Percentiles rank a stretch among this genome's conserved stretches.
Evolutionary conservation across 2,113 vertebrate genomes (phyloP).

Genomic region (Salminus brasiliensis): DNA sequence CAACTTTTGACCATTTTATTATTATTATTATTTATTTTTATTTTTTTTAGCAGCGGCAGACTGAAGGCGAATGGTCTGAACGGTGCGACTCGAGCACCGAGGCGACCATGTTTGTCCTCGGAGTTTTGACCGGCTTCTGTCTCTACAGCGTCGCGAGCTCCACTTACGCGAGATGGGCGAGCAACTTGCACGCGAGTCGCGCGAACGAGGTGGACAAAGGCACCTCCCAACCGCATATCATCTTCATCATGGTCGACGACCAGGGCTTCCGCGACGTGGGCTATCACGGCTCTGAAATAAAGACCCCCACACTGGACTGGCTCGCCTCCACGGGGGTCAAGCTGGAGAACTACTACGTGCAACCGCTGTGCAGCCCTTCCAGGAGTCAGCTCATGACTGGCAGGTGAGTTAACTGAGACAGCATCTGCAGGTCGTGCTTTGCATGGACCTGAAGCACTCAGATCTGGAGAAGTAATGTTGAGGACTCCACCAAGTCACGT

Average conservation of each 20-base stretch:
- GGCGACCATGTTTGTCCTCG: constrained; percentile 61
- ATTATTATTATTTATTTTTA: too few relatives aligned
- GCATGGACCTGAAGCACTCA: too few relatives aligned
- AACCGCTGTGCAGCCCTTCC: constrained; percentile 96
- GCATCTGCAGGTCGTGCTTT: too few relatives aligned
- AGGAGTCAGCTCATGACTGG: constrained; percentile 97
- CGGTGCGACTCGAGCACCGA: not conserved
- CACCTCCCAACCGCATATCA: constrained; percentile 85
- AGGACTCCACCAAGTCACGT: too few relatives aligned
- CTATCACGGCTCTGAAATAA: constrained; percentile 96
- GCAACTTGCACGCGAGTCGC: constrained; percentile 46
- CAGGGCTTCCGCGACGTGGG: constrained; percentile 96
- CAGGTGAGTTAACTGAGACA: constrained; percentile 79
- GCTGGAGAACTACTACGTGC: constrained; percentile 98
- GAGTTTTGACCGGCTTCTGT: constrained; percentile 79
- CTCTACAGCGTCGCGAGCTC: constrained; percentile 78
- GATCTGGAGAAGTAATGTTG: too few relatives aligned
- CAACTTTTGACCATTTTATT: constrained; percentile 22
- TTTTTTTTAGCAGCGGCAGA: too few relatives aligned
- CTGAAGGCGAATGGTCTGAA: constrained; percentile 21
- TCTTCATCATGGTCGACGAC: constrained; percentile 95
- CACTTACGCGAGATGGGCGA: constrained; percentile 76
- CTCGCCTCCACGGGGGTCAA: constrained; percentile 93
- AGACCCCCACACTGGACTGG: constrained; percentile 90
- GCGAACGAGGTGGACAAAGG: constrained; percentile 57